These are phyloP conservation scores for Ataeniobius toweri DNA, from an alignment of 2,797 vertebrate species.

Conservation along the genomic window DNA sequence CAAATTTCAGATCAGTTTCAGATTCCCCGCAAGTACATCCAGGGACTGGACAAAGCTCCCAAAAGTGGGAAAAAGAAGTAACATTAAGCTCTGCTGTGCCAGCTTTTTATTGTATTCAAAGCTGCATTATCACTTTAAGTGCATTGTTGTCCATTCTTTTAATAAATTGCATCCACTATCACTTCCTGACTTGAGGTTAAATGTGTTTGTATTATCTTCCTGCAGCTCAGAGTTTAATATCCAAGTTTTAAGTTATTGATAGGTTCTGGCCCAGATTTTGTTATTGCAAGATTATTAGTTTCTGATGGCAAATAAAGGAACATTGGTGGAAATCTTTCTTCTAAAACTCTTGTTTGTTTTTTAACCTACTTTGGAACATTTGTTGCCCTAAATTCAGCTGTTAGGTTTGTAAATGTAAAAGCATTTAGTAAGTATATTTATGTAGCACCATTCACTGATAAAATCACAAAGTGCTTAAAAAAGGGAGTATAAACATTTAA, in stretches of 20 bases:
- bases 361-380: neutral
- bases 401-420: neutral
- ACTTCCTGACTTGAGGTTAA: constrained; percentile 10
- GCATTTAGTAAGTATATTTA: neutral
- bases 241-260: neutral
- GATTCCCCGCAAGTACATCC: constrained; percentile 90
- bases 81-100: constrained; percentile 7
- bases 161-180: constrained; percentile 53
- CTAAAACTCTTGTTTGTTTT: neutral
- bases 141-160: constrained; percentile 13
- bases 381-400: neutral
- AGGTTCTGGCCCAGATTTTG: neutral
- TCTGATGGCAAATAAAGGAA: neutral
- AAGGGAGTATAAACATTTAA: neutral
- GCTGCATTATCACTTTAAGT: constrained; percentile 24
- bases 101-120: constrained; percentile 19
- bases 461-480: neutral
- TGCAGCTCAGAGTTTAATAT: neutral
- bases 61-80: constrained; percentile 91
- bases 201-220: neutral
- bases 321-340: neutral
- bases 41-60: constrained; percentile 89
- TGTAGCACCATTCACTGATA: neutral
- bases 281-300: neutral
- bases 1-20: constrained; percentile 89